A percentile compares a stretch with the other conserved stretches of the same genome.
Evolutionary conservation across 2,113 vertebrate genomes (phyloP).

Genomic region (Cyanoderma ruficeps): DNA sequence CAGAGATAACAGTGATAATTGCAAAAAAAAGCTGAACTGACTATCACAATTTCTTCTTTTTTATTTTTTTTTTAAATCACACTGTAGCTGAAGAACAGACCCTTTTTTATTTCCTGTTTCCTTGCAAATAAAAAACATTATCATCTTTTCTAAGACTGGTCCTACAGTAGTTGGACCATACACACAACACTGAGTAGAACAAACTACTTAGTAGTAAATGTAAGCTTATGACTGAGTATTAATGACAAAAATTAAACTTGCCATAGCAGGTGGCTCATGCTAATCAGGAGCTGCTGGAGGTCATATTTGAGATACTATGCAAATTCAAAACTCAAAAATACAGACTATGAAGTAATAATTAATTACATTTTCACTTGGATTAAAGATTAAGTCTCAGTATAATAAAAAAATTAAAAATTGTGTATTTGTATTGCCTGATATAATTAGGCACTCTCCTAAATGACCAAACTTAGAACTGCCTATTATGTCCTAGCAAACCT

Average conservation of each 20-base stretch:
- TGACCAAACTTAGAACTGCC: conserved; percentile 49
- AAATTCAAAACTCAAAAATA: conserved; percentile 23
- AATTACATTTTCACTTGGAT: conserved; percentile 44
- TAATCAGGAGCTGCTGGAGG: conserved; percentile 12
- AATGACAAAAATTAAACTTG: neutral
- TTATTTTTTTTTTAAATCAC: neutral
- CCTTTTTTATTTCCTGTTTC: neutral
- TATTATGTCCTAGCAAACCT: conserved; percentile 51
- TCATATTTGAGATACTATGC: conserved; percentile 11
- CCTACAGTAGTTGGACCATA: neutral
- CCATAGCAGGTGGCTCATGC: neutral
- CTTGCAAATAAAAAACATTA: neutral
- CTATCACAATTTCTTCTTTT: neutral
- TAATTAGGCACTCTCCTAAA: conserved; percentile 52
- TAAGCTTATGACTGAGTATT: neutral
- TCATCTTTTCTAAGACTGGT: neutral
- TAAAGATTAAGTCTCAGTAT: conserved; percentile 5
- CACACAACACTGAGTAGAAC: neutral
- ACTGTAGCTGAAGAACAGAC: neutral
- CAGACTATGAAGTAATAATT: conserved; percentile 23
- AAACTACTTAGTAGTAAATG: neutral
- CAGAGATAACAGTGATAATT: neutral
- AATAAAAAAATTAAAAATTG: neutral
- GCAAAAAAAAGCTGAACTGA: neutral
- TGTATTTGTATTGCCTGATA: conserved; percentile 5